Percentiles rank a stretch among this genome's conserved stretches.
phyloP scores from a whole-genome alignment of 2,797 vertebrate species.

The Smutsia gigantea region DNA sequence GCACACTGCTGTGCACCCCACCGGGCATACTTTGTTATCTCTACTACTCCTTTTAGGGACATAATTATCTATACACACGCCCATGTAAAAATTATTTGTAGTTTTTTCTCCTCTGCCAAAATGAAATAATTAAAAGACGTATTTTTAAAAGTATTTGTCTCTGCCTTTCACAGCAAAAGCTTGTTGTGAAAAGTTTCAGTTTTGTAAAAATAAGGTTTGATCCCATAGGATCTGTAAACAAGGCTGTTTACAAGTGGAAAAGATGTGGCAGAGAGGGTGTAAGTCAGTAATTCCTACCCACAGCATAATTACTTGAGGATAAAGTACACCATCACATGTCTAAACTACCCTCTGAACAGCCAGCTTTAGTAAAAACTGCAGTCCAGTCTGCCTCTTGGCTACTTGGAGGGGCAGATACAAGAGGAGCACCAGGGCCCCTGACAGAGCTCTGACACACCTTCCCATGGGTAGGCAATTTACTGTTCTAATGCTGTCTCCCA shows the following conservation, averaged over 20 bases:
- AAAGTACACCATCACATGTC: not conserved
- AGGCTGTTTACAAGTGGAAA: not conserved
- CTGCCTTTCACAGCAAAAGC: not conserved
- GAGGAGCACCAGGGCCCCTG: not conserved
- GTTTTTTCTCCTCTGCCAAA: constrained; percentile 56
- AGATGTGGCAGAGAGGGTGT: not conserved
- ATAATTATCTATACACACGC: constrained; percentile 68
- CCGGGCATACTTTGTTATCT: constrained; percentile 44
- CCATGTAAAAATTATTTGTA: constrained; percentile 69
- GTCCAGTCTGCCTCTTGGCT: not conserved
- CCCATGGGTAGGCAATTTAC: not conserved
- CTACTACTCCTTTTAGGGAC: constrained; percentile 72
- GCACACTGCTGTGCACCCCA: constrained; percentile 23
- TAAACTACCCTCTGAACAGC: not conserved
- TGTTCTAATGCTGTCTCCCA: not conserved
- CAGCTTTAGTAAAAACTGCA: not conserved
- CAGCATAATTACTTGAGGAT: not conserved
- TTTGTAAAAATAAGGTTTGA: constrained; percentile 38
- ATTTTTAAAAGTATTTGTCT: not conserved
- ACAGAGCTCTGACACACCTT: not conserved
- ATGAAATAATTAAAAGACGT: constrained; percentile 61
- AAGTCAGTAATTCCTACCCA: not conserved
- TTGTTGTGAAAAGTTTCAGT: constrained; percentile 7
- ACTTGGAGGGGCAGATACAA: not conserved
- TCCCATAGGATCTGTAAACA: not conserved